These are phyloP conservation scores for Mongoloraphidia duomilia DNA, from an alignment of 2,888 invertebrate species.

Conservation along the genomic window DNA sequence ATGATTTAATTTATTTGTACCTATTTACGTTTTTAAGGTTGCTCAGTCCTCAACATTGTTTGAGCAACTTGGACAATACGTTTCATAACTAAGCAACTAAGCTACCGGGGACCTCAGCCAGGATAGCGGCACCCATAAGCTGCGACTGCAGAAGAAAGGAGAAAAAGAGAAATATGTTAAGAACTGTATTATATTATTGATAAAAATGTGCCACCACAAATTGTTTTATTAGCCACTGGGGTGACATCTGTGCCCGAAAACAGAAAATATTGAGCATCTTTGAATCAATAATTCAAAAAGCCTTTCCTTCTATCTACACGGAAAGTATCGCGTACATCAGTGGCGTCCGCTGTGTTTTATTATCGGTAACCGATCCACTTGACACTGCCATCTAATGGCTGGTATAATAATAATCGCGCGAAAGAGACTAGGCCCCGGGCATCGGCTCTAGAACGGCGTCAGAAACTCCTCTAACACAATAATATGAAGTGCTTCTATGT, in stretches of 20 bases:
- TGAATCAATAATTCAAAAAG: slow-evolving; percentile 8
- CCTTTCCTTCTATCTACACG: neutral
- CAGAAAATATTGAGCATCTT: slow-evolving; percentile 7
- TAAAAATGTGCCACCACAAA: slow-evolving; percentile 8
- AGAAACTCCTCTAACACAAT: too few species aligned
- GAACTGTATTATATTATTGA: slow-evolving; percentile 3
- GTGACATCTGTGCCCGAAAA: slow-evolving; percentile 6
- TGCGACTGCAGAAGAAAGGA: too few species aligned
- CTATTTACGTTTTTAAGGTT: too few species aligned
- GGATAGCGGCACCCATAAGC: too few species aligned
- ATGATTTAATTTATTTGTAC: too few species aligned
- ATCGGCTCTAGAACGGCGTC: too few species aligned
- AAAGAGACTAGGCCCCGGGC: neutral
- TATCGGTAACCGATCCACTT: neutral
- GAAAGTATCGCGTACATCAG: neutral
- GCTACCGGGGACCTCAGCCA: too few species aligned
- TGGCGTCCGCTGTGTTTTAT: neutral
- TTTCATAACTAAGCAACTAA: too few species aligned
- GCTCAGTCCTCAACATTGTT: too few species aligned
- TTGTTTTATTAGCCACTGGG: slow-evolving; percentile 7
- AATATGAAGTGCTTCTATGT: too few species aligned
- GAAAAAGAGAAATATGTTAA: too few species aligned
- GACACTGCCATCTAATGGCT: neutral
- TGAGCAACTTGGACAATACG: too few species aligned
- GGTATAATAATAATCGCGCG: neutral